phyloP scores from a whole-genome alignment of 2,888 invertebrate genomes.

The Pachycephus smyrnensis region DNA sequence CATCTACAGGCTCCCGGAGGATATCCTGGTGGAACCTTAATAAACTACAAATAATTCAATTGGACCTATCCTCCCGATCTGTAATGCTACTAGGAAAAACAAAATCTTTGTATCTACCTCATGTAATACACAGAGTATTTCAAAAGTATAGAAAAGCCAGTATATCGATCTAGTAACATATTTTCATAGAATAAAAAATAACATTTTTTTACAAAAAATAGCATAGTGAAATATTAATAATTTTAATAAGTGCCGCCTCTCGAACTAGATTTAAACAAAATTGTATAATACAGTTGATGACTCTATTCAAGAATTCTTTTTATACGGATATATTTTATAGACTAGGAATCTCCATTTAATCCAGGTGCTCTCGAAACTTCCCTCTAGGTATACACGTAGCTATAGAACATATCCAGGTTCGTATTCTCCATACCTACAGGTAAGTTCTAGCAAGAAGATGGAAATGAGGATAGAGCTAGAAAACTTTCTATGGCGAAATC shows the following conservation, averaged over 20 bases:
- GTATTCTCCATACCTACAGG: background rate
- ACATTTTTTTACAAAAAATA: background rate
- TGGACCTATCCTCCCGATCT: background rate
- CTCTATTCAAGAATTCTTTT: background rate
- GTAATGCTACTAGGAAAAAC: background rate
- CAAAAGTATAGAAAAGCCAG: background rate
- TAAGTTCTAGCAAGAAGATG: background rate
- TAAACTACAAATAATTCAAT: background rate
- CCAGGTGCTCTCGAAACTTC: background rate
- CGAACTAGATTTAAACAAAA: background rate
- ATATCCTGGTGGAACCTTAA: background rate
- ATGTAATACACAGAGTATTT: background rate
- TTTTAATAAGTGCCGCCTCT: background rate
- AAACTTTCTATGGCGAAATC: background rate
- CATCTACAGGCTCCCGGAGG: background rate
- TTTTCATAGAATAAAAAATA: background rate
- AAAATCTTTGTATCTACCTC: background rate
- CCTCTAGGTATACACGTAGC: background rate
- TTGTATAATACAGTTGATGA: background rate
- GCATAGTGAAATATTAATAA: background rate
- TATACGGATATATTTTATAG: background rate
- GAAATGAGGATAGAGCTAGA: background rate
- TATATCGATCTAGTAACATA: background rate
- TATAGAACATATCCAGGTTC: background rate
- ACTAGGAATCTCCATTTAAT: background rate